phyloP scores from a whole-genome alignment of 92 coral and sea anemone species.

The Parazoanthus darwini region DNA sequence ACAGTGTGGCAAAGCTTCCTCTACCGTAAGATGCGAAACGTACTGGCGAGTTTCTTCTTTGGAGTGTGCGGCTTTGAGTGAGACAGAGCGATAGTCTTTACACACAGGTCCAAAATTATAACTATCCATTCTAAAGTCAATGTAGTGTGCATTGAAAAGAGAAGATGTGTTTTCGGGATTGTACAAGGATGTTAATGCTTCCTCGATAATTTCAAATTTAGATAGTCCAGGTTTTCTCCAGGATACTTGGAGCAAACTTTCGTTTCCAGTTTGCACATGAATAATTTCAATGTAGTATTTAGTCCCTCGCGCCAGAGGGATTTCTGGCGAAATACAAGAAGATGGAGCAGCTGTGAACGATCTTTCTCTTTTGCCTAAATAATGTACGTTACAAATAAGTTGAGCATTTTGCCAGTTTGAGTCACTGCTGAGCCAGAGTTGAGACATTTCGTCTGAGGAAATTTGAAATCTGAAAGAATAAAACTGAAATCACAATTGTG shows the following conservation, averaged over 20 bases:
- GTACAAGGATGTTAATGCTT: background rate
- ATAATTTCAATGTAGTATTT: slow-evolving; percentile 68
- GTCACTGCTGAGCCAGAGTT: slow-evolving; percentile 50
- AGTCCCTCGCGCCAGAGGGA: slow-evolving; percentile 41
- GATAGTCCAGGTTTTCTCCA: slow-evolving; percentile 65
- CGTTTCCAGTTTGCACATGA: slow-evolving; percentile 42
- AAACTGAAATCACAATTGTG: background rate
- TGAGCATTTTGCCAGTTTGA: slow-evolving; percentile 46
- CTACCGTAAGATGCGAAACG: background rate
- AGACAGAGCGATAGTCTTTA: background rate
- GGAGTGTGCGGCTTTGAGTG: too few species aligned
- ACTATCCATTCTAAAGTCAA: background rate
- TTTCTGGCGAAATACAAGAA: slow-evolving; percentile 49
- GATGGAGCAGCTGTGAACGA: slow-evolving; percentile 6
- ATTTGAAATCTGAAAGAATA: slow-evolving; percentile 20
- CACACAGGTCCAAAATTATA: slow-evolving; percentile 9
- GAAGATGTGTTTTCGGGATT: background rate
- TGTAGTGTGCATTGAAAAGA: background rate
- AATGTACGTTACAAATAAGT: slow-evolving; percentile 54
- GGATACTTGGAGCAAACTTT: slow-evolving; percentile 50
- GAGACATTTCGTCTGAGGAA: slow-evolving; percentile 34
- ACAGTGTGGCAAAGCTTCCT: slow-evolving; percentile 9
- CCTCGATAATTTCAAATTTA: slow-evolving; percentile 50
- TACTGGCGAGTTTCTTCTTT: background rate
- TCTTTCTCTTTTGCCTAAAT: slow-evolving; percentile 1